phyloP scores from a whole-genome alignment of 2,113 vertebrate species.

The Zapornia atra region DNA sequence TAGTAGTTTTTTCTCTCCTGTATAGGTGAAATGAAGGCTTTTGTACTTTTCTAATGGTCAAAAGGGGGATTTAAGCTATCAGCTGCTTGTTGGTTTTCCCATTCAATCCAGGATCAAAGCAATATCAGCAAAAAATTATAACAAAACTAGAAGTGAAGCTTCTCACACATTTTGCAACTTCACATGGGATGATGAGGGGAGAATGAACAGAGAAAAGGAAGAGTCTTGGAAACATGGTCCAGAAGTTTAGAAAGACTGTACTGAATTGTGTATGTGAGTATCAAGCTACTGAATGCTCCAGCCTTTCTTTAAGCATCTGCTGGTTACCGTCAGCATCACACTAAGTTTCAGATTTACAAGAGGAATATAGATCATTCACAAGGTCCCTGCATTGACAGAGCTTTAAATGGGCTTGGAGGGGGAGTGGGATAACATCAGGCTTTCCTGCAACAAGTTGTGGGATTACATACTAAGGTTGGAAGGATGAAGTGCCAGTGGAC shows the following conservation, averaged over 20 bases:
- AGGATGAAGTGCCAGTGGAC: too few species aligned
- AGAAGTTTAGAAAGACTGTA: background rate
- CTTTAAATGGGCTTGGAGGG: too few species aligned
- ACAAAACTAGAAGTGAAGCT: background rate
- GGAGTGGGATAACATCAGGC: too few species aligned
- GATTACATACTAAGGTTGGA: too few species aligned
- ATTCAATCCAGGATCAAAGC: background rate
- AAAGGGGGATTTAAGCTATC: background rate
- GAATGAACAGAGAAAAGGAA: background rate
- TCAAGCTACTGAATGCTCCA: background rate
- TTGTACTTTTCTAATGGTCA: background rate
- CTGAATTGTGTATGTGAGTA: background rate
- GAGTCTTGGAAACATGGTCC: background rate
- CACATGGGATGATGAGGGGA: background rate
- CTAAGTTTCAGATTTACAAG: background rate
- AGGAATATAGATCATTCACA: background rate
- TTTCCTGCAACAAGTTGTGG: too few species aligned
- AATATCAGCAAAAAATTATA: background rate
- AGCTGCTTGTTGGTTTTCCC: background rate
- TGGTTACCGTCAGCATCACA: background rate
- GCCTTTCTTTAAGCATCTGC: background rate
- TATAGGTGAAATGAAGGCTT: background rate
- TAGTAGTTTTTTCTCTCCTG: background rate
- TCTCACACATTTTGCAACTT: background rate
- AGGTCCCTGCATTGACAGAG: background rate